Evolutionary conservation across 2,113 vertebrate genomes (phyloP).

Genomic region (Vombatus ursinus): DNA sequence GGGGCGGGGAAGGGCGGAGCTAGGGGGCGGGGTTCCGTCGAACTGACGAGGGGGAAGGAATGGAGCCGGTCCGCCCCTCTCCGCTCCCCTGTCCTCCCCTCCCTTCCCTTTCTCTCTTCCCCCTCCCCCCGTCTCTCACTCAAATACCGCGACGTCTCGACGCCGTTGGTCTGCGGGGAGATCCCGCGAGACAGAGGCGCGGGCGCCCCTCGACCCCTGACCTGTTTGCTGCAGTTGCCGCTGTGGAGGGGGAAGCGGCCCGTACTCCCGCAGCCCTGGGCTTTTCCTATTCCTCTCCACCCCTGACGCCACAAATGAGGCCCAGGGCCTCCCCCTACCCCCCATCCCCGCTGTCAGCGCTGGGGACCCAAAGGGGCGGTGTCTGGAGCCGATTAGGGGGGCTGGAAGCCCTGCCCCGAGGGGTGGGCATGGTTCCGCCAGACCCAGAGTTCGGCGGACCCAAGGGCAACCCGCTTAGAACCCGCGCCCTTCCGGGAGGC

Average conservation of each 20-base stretch:
- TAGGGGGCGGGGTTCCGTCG: constrained; percentile 10
- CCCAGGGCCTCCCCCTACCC: background rate
- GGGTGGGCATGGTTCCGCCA: background rate
- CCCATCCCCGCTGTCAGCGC: background rate
- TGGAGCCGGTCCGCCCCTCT: constrained; percentile 24
- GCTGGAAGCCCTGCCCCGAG: background rate
- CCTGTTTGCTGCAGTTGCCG: background rate
- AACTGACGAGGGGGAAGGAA: background rate
- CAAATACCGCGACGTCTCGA: constrained; percentile 57
- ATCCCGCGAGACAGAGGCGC: constrained; percentile 43
- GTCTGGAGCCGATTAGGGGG: background rate
- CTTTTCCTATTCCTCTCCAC: fast-evolving
- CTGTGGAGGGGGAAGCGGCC: background rate
- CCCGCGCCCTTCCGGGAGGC: background rate
- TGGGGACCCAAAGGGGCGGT: background rate
- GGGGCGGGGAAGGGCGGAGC: constrained; percentile 36
- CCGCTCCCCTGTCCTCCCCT: constrained; percentile 27
- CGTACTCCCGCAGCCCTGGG: background rate
- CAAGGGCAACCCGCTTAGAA: background rate
- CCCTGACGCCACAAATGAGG: background rate
- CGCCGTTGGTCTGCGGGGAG: constrained; percentile 56
- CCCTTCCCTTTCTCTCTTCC: constrained; percentile 50
- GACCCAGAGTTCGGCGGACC: background rate
- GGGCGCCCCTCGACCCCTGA: constrained; percentile 20
- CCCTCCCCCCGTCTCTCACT: constrained; percentile 24